Evolutionary conservation across 2,113 vertebrate genomes (phyloP), one percentile per base, ranked within the genome.

Genomic region (Sorex araneus): DNA sequence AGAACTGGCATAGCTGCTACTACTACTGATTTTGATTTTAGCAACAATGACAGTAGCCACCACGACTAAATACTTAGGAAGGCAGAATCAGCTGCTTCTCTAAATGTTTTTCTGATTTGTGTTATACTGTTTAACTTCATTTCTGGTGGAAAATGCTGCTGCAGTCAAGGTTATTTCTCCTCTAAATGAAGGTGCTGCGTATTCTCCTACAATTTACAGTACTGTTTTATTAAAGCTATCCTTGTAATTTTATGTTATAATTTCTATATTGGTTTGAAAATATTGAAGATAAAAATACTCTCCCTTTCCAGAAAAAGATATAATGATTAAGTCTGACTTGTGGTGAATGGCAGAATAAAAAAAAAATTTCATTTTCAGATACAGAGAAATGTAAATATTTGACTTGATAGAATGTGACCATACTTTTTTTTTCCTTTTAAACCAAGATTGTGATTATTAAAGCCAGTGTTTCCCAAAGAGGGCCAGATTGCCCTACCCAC

Each of bases 301-400:
- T 60, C 54, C 3, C 34, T 2, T 12, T 8, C 4, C 63, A 8
- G 66, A 60, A 78, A 76, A 43, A 11, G 67, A 54, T 69, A 2
- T 16, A 54, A 50, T 86, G 66, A 92, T 92, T 32, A 91, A 93
- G 70, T 75, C 69, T 83, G 75, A 64, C 83, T 93, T 50, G 32
- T 9, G 34, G 89, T 30, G 25, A 85, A 50, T 34, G 47, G 47
- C 89, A 74, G 94, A 69, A 16, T 86, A 80, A 90, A 86, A 13
- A 54, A 75, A 73, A 1, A 36, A n/a, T n/a, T 86, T 80, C 83
- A 2, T 66, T 34, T 83, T 90, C 90, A 86, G 85, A 54, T 69
- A n/a, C 88, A 13, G 63, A 93, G 88, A 76, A 92, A 74, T 86
- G 88, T 96, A 92, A 94, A 93, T 94, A 95, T 95, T 95, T 88